Evolutionary conservation across 1,140 invertebrate species (phyloP), one percentile per base, ranked within the genome.

Genomic region (Atta texana): DNA sequence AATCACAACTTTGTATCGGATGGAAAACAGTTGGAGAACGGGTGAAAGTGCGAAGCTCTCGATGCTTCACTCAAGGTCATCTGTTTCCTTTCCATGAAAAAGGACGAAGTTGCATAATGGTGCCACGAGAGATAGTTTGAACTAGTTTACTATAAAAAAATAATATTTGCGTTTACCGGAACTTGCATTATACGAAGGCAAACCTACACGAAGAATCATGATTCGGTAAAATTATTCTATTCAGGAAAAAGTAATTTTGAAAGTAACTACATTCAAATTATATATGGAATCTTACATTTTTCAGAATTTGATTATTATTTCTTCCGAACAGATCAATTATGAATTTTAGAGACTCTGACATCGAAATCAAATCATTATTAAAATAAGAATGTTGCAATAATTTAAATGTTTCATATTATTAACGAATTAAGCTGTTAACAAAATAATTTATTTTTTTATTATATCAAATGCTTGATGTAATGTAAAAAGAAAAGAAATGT

Each of bases 1-100:
- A 86, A 63, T 49, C 51, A 69, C 49, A 21, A 1, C 3, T 14
- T 49, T 21, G n/a, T 66, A 84, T 77, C 87, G 53, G 53, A 90
- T 31, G 59, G 66, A 44, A 82, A 64, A 81, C 80, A 71, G 66
- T 74, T 71, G 86, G 82, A 88, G 87, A 84, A 88, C 77, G 53
- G 57, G 72, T 88, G 88, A 91, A 91, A 86, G 89, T 90, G 18
- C 51, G 64, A 89, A 82, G 77, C 66, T 84, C 71, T 78, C 24
- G 44, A n/a, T 10, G 21, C 44, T 85, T 80, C 49, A 75, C 28
- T 77, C 90, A 88, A 91, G 87, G 89, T 90, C 72, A 77, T 28
- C 31, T 49, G 39, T 39, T 77, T 61, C 68, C 57, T 84, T 80
- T 66, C 61, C 12, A 78, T 34, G 49, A 51, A 86, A 80, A 86